These are phyloP conservation scores for Atherinosoma microstoma DNA, from an alignment of 2,797 vertebrate genomes.

Conservation along the genomic window DNA sequence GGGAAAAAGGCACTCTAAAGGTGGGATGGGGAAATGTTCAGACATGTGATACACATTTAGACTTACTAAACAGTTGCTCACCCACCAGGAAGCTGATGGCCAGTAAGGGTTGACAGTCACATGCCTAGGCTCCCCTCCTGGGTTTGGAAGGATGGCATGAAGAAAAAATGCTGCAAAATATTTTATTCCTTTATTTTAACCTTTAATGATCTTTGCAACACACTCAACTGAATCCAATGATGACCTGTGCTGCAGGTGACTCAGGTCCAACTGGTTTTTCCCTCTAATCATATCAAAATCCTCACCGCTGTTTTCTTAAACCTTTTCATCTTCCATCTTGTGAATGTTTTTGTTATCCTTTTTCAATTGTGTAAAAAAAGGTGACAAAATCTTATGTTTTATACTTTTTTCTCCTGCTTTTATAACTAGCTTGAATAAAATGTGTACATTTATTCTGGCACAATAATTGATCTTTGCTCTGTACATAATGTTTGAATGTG, in stretches of 20 bases:
- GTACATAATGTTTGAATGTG: slow-evolving; percentile 42
- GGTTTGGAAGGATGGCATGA: slow-evolving; percentile 42
- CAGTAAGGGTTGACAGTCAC: slow-evolving; percentile 40
- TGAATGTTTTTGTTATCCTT: slow-evolving; percentile 52
- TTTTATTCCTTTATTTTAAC: slow-evolving; percentile 59
- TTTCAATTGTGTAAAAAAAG: slow-evolving; percentile 64
- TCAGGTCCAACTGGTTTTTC: slow-evolving; percentile 57
- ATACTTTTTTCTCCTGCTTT: slow-evolving; percentile 65
- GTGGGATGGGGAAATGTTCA: slow-evolving; percentile 22
- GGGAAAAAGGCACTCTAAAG: slow-evolving; percentile 26
- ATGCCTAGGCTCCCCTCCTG: slow-evolving; percentile 35
- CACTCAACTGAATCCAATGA: slow-evolving; percentile 27
- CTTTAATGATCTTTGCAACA: slow-evolving; percentile 45
- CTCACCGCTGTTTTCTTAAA: slow-evolving; percentile 32
- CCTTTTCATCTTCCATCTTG: slow-evolving; percentile 30
- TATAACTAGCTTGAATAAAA: slow-evolving; percentile 60
- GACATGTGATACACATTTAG: slow-evolving; percentile 37
- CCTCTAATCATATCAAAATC: slow-evolving; percentile 30
- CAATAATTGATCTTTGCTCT: slow-evolving; percentile 59
- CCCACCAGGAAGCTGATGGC: slow-evolving; percentile 64
- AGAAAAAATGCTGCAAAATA: slow-evolving; percentile 60
- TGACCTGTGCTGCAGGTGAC: slow-evolving; percentile 42
- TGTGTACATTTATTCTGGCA: slow-evolving; percentile 39
- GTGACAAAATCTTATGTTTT: slow-evolving; percentile 62
- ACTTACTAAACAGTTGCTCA: slow-evolving; percentile 53